A percentile compares a stretch with the other conserved stretches of the same genome.
phyloP scores from a whole-genome alignment of 1,140 invertebrate genomes.

The Holcopasites calliopsidis region DNA sequence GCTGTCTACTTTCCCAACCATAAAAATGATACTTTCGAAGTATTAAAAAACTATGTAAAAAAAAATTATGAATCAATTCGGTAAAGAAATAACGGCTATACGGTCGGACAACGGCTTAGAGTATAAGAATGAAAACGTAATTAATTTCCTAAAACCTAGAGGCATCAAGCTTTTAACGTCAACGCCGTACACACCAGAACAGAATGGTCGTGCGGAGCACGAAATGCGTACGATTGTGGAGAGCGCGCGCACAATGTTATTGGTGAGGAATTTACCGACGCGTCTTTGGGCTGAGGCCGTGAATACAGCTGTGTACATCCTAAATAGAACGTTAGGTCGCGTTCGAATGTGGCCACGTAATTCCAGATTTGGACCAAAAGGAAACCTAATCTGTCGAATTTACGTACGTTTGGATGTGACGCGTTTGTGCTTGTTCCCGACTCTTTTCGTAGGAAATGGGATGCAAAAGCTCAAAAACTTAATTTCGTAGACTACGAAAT shows the following conservation, averaged over 20 bases:
- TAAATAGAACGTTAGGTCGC: constrained; percentile 49
- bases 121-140: constrained; percentile 33
- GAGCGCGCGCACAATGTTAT: constrained; percentile 71
- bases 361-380: constrained; percentile 56
- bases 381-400: constrained; percentile 55
- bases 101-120: constrained; percentile 52
- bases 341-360: constrained; percentile 27
- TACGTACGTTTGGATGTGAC: constrained; percentile 70
- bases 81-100: constrained; percentile 43
- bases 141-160: background rate
- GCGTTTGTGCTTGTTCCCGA: constrained; percentile 69
- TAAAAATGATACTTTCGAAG: constrained; percentile 36
- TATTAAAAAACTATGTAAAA: constrained; percentile 24
- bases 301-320: constrained; percentile 65
- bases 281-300: constrained; percentile 77
- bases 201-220: constrained; percentile 72
- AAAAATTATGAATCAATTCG: constrained; percentile 42
- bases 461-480: constrained; percentile 49
- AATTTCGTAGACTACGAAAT: constrained; percentile 49
- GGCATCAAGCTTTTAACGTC: constrained; percentile 43
- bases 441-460: constrained; percentile 64
- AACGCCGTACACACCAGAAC: constrained; percentile 69
- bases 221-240: constrained; percentile 74
- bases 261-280: constrained; percentile 64
- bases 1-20: constrained; percentile 39